These are phyloP conservation scores for Meteorus cinctellus DNA, from an alignment of 2,888 invertebrate genomes.

Conservation along the genomic window DNA sequence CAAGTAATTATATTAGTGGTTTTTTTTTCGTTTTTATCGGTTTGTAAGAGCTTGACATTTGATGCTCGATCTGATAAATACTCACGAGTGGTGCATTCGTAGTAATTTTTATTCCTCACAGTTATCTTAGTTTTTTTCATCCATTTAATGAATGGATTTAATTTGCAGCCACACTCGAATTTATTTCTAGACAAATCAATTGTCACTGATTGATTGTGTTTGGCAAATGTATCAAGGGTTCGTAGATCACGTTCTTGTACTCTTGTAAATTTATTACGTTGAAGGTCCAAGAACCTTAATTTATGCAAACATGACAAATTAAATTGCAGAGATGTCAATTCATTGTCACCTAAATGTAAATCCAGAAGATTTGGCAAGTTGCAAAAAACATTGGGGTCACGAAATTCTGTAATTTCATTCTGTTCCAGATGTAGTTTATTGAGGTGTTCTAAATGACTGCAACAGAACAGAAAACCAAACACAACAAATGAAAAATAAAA, in stretches of 20 bases:
- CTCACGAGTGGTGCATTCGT: conserved; percentile 75
- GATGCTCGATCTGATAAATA: neutral
- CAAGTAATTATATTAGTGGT: conserved; percentile 28
- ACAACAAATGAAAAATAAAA: conserved; percentile 9
- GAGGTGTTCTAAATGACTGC: conserved; percentile 78
- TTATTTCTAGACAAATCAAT: conserved; percentile 82
- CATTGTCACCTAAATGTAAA: conserved; percentile 82
- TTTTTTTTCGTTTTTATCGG: too few species aligned
- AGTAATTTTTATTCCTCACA: conserved; percentile 76
- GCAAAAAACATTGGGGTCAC: conserved; percentile 81
- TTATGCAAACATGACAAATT: conserved; percentile 80
- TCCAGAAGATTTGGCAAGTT: conserved; percentile 80
- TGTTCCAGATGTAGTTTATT: conserved; percentile 84
- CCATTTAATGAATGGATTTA: conserved; percentile 79
- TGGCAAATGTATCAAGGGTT: conserved; percentile 76
- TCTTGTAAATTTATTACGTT: conserved; percentile 79
- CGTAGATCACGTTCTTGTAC: conserved; percentile 74
- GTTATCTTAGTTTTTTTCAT: conserved; percentile 77
- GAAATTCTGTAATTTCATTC: conserved; percentile 82
- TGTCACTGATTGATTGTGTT: conserved; percentile 74
- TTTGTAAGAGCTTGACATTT: too few species aligned
- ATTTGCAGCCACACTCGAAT: conserved; percentile 81
- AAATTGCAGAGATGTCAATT: conserved; percentile 78
- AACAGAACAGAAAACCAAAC: conserved; percentile 42
- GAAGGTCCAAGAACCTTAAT: conserved; percentile 81